Conservation (phyloP, 2,888 invertebrate species). For the Pheosia gnoma region DNA sequence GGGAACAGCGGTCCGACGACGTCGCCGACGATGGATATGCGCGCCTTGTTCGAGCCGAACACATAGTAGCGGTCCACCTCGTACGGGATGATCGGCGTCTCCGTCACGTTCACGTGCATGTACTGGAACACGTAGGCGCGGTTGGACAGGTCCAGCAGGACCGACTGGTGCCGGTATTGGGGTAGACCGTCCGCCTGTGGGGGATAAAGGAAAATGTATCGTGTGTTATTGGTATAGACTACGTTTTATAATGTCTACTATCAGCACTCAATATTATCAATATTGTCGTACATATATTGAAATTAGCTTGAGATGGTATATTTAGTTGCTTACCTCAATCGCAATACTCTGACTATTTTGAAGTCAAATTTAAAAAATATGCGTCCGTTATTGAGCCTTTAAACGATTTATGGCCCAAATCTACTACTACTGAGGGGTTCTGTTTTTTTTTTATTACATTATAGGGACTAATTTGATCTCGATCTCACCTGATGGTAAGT, state of each 20-base stretch:
- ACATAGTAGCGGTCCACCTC: slow-evolving; percentile 93
- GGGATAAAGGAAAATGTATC: not conserved
- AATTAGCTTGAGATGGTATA: not conserved
- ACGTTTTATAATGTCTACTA: not conserved
- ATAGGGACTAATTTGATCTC: too few relatives aligned
- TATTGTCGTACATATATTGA: not conserved
- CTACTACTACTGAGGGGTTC: too few relatives aligned
- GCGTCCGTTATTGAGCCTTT: too few relatives aligned
- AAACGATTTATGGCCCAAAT: too few relatives aligned
- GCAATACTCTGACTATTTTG: too few relatives aligned
- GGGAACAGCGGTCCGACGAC: slow-evolving; percentile 97
- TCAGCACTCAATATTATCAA: not conserved
- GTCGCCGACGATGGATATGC: slow-evolving; percentile 93
- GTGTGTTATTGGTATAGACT: not conserved
- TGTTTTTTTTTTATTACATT: too few relatives aligned
- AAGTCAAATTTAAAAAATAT: too few relatives aligned
- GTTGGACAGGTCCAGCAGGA: slow-evolving; percentile 95
- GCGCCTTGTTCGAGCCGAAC: slow-evolving; percentile 94
- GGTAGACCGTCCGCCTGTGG: slow-evolving; percentile 93
- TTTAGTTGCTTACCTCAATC: too few relatives aligned
- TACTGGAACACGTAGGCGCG: slow-evolving; percentile 96
- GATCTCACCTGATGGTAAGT: too few relatives aligned
- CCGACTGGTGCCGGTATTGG: slow-evolving; percentile 96
- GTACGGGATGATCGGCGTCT: slow-evolving; percentile 96
- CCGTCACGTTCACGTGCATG: slow-evolving; percentile 97